A percentile compares a stretch with the other conserved stretches of the same genome.
Evolutionary conservation across 37 sponge, comb jelly and placozoan species (phyloP).

Genomic region (Sycon ciliatum): DNA sequence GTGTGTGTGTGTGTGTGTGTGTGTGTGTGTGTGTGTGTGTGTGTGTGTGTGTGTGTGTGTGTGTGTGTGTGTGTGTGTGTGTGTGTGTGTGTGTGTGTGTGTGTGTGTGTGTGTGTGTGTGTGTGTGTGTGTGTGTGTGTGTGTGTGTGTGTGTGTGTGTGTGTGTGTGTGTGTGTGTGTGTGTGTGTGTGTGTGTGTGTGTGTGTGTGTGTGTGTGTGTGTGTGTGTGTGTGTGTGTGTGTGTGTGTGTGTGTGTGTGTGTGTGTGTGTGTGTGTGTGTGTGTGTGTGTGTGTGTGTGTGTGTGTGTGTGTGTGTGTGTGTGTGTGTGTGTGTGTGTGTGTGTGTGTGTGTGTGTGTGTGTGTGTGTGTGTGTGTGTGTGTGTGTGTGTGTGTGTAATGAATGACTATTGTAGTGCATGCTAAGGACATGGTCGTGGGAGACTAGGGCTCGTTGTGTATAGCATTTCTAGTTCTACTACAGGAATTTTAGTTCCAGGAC

Average conservation of each 20-base stretch:
- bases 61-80: conserved; percentile 5
- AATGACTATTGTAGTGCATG: too few relatives aligned
- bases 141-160: conserved; percentile 5
- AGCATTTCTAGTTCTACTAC: too few relatives aligned
- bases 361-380: conserved; percentile 5
- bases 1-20: conserved; percentile 5
- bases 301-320: conserved; percentile 10
- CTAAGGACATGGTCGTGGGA: too few relatives aligned
- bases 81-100: conserved; percentile 5
- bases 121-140: conserved; percentile 5
- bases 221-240: conserved; percentile 5
- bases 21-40: conserved; percentile 5
- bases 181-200: conserved; percentile 5
- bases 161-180: conserved; percentile 5
- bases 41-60: conserved; percentile 5
- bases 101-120: conserved; percentile 5
- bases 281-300: conserved; percentile 5
- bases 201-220: conserved; percentile 5
- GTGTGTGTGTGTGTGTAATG: background rate
- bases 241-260: conserved; percentile 5
- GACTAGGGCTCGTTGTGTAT: too few relatives aligned
- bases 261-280: conserved; percentile 5
- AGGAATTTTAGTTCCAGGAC: too few relatives aligned
- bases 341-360: conserved; percentile 11
- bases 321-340: conserved; percentile 16